Base-by-base conservation (phyloP, 1,140 invertebrate genomes). In the Drosophila ironensis region DNA sequence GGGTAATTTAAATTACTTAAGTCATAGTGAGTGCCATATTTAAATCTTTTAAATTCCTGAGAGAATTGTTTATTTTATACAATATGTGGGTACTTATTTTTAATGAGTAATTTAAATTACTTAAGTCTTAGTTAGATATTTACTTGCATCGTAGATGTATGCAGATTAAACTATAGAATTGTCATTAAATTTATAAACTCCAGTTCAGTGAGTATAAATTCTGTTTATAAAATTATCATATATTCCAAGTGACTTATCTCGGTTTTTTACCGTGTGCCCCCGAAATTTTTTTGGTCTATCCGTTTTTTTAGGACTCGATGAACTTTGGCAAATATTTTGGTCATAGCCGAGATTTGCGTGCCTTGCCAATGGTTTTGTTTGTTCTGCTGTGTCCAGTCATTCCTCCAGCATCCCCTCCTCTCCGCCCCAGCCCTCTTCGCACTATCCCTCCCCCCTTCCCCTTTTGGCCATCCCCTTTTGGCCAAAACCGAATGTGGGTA, bases 341-440 rank as follows among this genome's bases (percentile, higher is more conserved):
- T 82, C 73, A 82, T 82, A 72, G 77, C 72, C 70, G 77, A 82
- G 77, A 82, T 82, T 82, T 82, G 77, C 72, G 77, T 82, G 77
- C 77, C 78, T 82, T 72, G 53, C 67, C 77, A 82, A 82, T 77
- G 77, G 61, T 82, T 82, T 70, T 82, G 77, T 82, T 82, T 82
- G 77, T 82, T 82, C 61, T 82, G 78, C 72, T 77, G 73, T 77
- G 77, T 77, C 72, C 77, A 72, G 72, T 77, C 80, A 82, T 81
- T 17, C 42, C 41, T 42, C 11, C 42, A 19, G 38, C 50, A 16
- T 16, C 24, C 17, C 22, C 12, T 22, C 20, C 11, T 25, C 0
- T 5, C 3, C 30, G 7, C 30, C 9, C 19, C 9, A 2, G 2
- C 1, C 8, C 9, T 28, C 11, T 4, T n/a, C n/a, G n/a, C n/a